Base-by-base conservation (phyloP, 2,888 invertebrate species). In the Achlya flavicornis region DNA sequence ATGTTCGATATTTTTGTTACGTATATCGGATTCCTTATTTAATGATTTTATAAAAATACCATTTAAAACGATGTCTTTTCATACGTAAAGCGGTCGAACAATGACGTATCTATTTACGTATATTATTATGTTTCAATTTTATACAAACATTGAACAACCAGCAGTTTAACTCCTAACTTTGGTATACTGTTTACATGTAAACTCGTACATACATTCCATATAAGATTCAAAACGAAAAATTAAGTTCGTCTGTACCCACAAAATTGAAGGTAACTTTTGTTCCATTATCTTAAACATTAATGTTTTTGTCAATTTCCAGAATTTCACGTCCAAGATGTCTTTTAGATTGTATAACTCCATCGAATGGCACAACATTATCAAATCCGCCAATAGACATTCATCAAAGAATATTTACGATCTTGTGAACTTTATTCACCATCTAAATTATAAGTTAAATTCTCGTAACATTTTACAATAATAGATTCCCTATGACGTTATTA, bases 11-110 rank as follows among this genome's bases (percentile, higher is more conserved):
- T 86, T 87, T 88, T 53, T 53, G 59, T 60, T 92, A 93, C 92
- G 93, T 92, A 93, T 93, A 92, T 93, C 86, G 89, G 91, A 90
- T 90, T 87, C 81, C 87, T 88, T 89, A 92, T 87, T 90, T 88
- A 92, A 92, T 90, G 89, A 88, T 92, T 93, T 92, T 92, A 93
- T 91, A 92, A 93, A 93, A 92, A 92, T 92, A 92, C 91, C 88
- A 86, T 90, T 89, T 85, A 81, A 84, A 79, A 84, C 80, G 85
- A 81, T 81, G 84, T 82, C 80, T 80, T 60, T 60, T 60, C 60
- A 62, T 62, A 57, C 58, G 57, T 66, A 64, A 63, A 64, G 57
- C 63, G 67, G 63, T 63, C 66, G 62, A 62, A 57, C 61, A 33
- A 61, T 66, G 61, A 57, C 59, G 53, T 53, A 63, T 57, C 57